These are phyloP conservation scores for Elachura formosa DNA, from an alignment of 2,113 vertebrate genomes.

Conservation along the genomic window DNA sequence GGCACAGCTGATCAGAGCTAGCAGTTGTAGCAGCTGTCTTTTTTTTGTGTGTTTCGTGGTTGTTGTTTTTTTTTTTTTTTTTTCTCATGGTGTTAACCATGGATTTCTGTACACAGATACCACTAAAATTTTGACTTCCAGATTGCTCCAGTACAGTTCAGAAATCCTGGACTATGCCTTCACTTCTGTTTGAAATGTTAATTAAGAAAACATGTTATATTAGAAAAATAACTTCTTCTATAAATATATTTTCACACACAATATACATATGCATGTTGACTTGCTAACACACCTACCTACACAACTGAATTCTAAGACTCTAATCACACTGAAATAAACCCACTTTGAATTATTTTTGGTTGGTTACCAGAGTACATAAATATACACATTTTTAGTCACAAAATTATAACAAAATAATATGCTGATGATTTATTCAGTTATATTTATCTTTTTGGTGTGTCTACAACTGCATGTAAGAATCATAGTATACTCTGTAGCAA, in stretches of 20 bases:
- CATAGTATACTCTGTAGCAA: background rate
- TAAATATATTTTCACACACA: background rate
- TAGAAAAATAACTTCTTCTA: background rate
- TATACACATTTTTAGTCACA: background rate
- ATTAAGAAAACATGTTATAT: background rate
- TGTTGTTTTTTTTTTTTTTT: background rate
- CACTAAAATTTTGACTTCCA: background rate
- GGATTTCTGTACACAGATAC: background rate
- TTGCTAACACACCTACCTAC: background rate
- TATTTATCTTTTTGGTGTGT: background rate
- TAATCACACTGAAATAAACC: background rate
- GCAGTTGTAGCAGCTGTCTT: background rate
- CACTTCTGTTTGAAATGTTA: background rate
- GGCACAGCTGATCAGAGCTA: constrained; percentile 73
- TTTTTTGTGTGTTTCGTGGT: too few species aligned
- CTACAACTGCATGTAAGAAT: background rate
- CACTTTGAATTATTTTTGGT: background rate
- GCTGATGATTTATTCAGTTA: background rate
- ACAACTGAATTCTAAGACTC: background rate
- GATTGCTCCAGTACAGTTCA: background rate
- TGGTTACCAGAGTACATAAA: background rate
- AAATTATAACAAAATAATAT: background rate
- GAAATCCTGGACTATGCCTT: background rate
- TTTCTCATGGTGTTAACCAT: background rate
- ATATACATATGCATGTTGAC: background rate